Conservation (phyloP, 2,888 invertebrate species). For the Tetramorium bicarinatum region DNA sequence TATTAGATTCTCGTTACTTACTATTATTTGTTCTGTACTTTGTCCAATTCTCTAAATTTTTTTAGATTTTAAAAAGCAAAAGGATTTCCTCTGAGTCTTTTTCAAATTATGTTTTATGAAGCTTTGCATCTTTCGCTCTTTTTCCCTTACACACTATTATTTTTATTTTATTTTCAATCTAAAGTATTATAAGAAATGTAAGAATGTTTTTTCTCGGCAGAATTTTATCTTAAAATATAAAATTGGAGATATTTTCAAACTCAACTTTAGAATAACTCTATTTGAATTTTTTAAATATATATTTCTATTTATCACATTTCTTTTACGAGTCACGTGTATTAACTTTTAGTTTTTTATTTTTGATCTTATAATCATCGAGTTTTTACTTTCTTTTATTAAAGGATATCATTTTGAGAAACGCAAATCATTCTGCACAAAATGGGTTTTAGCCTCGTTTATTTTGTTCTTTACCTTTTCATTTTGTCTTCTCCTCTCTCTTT, state of each 20-base stretch:
- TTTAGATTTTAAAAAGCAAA: not conserved
- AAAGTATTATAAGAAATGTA: not conserved
- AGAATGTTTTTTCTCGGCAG: not conserved
- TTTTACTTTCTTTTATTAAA: not conserved
- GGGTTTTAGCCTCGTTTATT: not conserved
- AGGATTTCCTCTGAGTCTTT: not conserved
- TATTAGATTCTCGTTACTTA: not conserved
- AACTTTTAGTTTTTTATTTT: not conserved
- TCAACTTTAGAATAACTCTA: not conserved
- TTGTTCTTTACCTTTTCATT: slow-evolving; percentile 7
- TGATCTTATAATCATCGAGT: not conserved
- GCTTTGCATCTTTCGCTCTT: not conserved
- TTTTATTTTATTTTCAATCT: not conserved
- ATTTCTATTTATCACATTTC: not conserved
- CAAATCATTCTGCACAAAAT: not conserved
- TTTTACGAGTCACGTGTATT: not conserved
- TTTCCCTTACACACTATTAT: not conserved
- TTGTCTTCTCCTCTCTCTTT: slow-evolving; percentile 1
- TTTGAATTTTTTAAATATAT: not conserved
- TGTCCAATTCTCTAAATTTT: not conserved
- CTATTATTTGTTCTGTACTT: not conserved
- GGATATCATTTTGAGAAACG: not conserved
- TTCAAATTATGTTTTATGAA: not conserved
- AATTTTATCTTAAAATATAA: not conserved
- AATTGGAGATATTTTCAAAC: not conserved